Evolutionary conservation across 2,113 vertebrate genomes (phyloP).

Genomic region (Hippotragus niger): DNA sequence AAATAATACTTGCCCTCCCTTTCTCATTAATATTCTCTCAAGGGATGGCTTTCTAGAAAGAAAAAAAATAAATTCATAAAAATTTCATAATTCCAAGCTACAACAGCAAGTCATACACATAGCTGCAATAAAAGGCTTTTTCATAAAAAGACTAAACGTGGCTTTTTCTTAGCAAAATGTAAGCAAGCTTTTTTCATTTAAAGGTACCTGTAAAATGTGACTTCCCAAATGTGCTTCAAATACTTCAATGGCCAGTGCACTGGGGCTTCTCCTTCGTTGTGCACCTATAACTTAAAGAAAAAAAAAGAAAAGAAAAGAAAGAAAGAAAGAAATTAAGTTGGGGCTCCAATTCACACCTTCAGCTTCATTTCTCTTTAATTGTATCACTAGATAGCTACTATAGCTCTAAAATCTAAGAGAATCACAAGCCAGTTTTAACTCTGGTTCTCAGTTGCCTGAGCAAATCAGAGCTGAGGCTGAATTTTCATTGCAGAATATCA

Average conservation of each 20-base stretch:
- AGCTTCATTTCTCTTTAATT: slow-evolving; percentile 43
- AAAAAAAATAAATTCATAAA: slow-evolving; percentile 65
- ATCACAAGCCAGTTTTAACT: not conserved
- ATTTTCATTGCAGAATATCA: not conserved
- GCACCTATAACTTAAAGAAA: slow-evolving; percentile 93
- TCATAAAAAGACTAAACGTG: not conserved
- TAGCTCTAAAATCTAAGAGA: slow-evolving; percentile 24
- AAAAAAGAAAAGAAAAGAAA: slow-evolving; percentile 75
- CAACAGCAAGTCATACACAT: slow-evolving; percentile 51
- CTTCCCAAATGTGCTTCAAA: slow-evolving; percentile 99
- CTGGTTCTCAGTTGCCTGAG: not conserved
- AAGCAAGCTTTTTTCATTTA: slow-evolving; percentile 51
- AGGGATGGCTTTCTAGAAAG: slow-evolving; percentile 70
- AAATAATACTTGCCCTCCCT: slow-evolving; percentile 74
- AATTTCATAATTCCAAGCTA: slow-evolving; percentile 28
- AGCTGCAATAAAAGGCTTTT: not conserved
- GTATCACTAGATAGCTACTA: not conserved
- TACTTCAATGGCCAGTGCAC: slow-evolving; percentile 91
- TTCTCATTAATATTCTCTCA: slow-evolving; percentile 73
- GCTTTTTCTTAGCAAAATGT: slow-evolving; percentile 56
- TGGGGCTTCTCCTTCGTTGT: slow-evolving; percentile 95
- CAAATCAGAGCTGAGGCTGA: not conserved
- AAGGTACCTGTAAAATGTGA: slow-evolving; percentile 97
- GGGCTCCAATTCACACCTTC: slow-evolving; percentile 69
- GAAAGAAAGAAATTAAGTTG: slow-evolving; percentile 79